A percentile compares a stretch with the other conserved stretches of the same genome.
phyloP scores from a whole-genome alignment of 2,113 vertebrate genomes.

The Oryzias javanicus region DNA sequence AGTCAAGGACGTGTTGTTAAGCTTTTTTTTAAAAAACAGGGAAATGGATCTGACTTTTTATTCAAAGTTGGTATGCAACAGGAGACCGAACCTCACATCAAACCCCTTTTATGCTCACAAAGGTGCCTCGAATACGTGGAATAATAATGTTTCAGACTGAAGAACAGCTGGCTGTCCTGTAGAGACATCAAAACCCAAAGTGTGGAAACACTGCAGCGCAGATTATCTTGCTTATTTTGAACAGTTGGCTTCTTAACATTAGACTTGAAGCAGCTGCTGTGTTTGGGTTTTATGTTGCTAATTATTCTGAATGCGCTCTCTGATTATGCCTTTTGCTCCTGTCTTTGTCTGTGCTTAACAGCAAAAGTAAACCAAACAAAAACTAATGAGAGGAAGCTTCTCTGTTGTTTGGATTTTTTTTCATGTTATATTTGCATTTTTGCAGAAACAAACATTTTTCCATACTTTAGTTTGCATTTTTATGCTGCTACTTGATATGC shows the following conservation, averaged over 20 bases:
- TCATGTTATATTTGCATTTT: constrained; percentile 49
- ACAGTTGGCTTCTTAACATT: constrained; percentile 42
- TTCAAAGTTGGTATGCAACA: constrained; percentile 48
- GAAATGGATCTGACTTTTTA: constrained; percentile 49
- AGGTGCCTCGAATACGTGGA: constrained; percentile 32
- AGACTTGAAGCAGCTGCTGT: constrained; percentile 42
- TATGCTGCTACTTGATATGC: constrained; percentile 51
- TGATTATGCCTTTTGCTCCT: constrained; percentile 43
- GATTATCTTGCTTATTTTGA: constrained; percentile 20
- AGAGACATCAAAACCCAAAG: constrained; percentile 34
- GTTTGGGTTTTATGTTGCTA: constrained; percentile 36
- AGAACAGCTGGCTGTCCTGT: constrained; percentile 49
- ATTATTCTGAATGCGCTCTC: constrained; percentile 54
- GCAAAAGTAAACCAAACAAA: constrained; percentile 59
- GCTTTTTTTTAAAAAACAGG: constrained; percentile 54
- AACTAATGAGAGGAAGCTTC: constrained; percentile 57
- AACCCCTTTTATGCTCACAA: constrained; percentile 43
- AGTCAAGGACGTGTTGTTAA: constrained; percentile 60
- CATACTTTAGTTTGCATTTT: constrained; percentile 56
- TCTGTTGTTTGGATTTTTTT: constrained; percentile 20
- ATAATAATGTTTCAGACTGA: constrained; percentile 47
- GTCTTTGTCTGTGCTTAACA: constrained; percentile 20
- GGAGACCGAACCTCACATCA: constrained; percentile 40
- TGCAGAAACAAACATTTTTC: constrained; percentile 53
- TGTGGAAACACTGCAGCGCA: constrained; percentile 20